Conservation (phyloP, 2,797 vertebrate species). For the Pyrocephalus nanus region DNA sequence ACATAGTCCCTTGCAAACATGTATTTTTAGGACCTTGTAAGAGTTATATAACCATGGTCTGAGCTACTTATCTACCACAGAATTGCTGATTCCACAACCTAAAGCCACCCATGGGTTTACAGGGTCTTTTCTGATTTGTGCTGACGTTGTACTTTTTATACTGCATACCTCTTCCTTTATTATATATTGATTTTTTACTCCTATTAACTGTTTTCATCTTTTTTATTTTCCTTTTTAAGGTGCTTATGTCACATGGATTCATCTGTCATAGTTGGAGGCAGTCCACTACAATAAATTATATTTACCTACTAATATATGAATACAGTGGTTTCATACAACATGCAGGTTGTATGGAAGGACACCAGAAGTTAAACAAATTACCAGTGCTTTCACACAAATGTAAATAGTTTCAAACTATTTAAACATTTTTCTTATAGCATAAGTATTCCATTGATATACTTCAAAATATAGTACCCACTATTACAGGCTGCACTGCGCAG, state of each 20-base stretch:
- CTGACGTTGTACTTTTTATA: slow-evolving; percentile 24
- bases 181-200: slow-evolving; percentile 65
- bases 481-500: neutral
- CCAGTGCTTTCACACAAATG: neutral
- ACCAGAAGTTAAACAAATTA: neutral
- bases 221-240: slow-evolving; percentile 42
- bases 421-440: neutral
- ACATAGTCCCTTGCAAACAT: neutral
- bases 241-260: slow-evolving; percentile 8
- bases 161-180: slow-evolving; percentile 24
- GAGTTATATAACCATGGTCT: neutral
- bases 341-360: neutral
- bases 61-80: neutral
- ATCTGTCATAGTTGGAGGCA: neutral
- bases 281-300: neutral
- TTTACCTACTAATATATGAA: neutral
- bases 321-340: neutral
- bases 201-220: slow-evolving; percentile 39
- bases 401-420: neutral
- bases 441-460: neutral
- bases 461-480: neutral
- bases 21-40: neutral
- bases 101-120: neutral
- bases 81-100: slow-evolving; percentile 15
- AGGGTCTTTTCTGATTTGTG: slow-evolving; percentile 23